These are phyloP conservation scores for Lepidurus apus DNA, from an alignment of 1,140 invertebrate species.

Conservation along the genomic window DNA sequence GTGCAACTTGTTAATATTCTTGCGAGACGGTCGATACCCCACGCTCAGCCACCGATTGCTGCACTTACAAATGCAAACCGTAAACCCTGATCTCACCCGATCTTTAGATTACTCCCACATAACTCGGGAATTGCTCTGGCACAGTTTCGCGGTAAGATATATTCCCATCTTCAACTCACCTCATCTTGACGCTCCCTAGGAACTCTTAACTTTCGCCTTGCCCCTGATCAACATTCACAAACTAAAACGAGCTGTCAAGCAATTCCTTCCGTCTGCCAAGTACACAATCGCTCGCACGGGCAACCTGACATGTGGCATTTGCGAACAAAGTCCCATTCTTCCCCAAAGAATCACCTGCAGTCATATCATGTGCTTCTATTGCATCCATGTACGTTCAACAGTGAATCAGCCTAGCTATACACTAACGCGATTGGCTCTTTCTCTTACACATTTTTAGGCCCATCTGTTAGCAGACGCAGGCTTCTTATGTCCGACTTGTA, in stretches of 20 bases:
- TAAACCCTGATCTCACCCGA: background rate
- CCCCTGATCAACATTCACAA: background rate
- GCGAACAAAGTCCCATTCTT: background rate
- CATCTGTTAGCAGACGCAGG: background rate
- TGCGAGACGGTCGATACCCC: conserved; percentile 12
- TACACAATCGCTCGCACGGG: background rate
- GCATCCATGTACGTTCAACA: background rate
- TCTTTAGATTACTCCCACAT: conserved; percentile 4
- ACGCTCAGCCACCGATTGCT: background rate
- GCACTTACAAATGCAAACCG: background rate
- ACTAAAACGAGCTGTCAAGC: conserved; percentile 2
- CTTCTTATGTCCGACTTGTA: background rate
- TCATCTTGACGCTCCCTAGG: background rate
- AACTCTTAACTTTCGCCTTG: background rate
- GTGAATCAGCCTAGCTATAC: background rate
- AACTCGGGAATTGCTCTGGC: conserved; percentile 13
- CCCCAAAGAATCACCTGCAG: background rate
- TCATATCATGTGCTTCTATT: background rate
- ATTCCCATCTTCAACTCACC: background rate
- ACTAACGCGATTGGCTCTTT: background rate
- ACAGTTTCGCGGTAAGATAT: background rate
- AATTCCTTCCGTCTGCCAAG: background rate
- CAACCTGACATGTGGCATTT: background rate
- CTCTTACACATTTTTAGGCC: background rate
- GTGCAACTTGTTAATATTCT: background rate